A percentile compares a stretch with the other conserved stretches of the same genome.
phyloP scores from a whole-genome alignment of 2,113 vertebrate species.

The Acinonyx jubatus region DNA sequence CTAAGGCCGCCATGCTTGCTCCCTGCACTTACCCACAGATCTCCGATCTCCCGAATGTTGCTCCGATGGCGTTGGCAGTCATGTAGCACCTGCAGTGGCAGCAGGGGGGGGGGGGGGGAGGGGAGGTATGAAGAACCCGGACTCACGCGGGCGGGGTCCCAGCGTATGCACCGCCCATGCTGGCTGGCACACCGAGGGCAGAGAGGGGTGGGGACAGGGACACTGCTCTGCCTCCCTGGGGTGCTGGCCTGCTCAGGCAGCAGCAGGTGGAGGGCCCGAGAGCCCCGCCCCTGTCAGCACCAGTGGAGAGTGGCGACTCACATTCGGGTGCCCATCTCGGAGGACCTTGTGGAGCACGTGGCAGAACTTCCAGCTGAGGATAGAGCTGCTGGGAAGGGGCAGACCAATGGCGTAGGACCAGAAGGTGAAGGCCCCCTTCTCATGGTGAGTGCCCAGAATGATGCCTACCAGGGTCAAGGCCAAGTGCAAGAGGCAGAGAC shows the following conservation, averaged over 20 bases:
- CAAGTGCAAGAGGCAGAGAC: not conserved
- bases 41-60: conserved; percentile 92
- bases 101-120: fast-evolving
- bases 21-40: conserved; percentile 92
- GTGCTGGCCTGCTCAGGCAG: not conserved
- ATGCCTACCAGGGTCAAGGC: conserved; percentile 93
- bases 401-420: conserved; percentile 98
- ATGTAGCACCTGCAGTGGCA: conserved; percentile 89
- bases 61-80: conserved; percentile 96
- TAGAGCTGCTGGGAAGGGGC: conserved; percentile 93
- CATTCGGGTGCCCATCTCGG: conserved; percentile 95
- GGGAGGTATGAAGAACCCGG: not conserved
- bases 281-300: not conserved
- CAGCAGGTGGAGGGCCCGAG: not conserved
- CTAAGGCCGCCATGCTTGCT: fast-evolving
- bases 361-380: conserved; percentile 99
- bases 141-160: fast-evolving
- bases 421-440: conserved; percentile 98
- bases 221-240: not conserved
- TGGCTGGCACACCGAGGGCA: fast-evolving
- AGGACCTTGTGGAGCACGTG: conserved; percentile 97
- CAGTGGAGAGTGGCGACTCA: conserved; percentile 80
- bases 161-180: fast-evolving
- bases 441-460: conserved; percentile 96
- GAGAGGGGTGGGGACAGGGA: too few species aligned